Conservation (phyloP, 2,888 invertebrate species). For the Macropis europaea region DNA sequence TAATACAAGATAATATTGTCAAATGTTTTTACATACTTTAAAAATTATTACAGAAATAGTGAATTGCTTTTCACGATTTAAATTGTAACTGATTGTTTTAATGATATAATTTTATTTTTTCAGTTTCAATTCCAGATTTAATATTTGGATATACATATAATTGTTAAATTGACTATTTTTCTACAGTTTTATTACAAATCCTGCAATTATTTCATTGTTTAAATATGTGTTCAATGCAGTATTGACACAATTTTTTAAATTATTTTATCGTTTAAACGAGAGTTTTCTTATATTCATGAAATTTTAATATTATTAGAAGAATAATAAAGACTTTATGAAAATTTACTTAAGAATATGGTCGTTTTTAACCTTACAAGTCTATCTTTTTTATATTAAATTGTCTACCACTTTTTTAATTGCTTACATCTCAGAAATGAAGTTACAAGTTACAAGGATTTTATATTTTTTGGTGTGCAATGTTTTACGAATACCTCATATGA, state of each 20-base stretch:
- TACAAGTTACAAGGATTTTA: too few species aligned
- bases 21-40: constrained; percentile 8
- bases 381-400: neutral
- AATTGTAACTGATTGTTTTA: neutral
- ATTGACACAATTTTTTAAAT: constrained; percentile 6
- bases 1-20: constrained; percentile 10
- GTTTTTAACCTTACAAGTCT: constrained; percentile 5
- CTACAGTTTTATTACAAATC: neutral
- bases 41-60: neutral
- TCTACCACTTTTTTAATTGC: too few species aligned
- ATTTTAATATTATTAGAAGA: constrained; percentile 35
- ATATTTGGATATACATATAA: neutral
- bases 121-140: neutral
- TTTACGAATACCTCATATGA: too few species aligned
- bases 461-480: too few species aligned
- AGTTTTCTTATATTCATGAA: constrained; percentile 40
- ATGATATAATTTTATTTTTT: neutral
- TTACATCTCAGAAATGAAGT: too few species aligned
- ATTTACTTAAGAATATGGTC: neutral
- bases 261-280: constrained; percentile 27
- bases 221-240: constrained; percentile 25
- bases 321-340: constrained; percentile 22
- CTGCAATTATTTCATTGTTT: constrained; percentile 9
- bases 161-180: neutral
- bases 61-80: constrained; percentile 1